These are phyloP conservation scores for Xiphorhynchus elegans DNA, from an alignment of 2,113 vertebrate species.

Conservation along the genomic window DNA sequence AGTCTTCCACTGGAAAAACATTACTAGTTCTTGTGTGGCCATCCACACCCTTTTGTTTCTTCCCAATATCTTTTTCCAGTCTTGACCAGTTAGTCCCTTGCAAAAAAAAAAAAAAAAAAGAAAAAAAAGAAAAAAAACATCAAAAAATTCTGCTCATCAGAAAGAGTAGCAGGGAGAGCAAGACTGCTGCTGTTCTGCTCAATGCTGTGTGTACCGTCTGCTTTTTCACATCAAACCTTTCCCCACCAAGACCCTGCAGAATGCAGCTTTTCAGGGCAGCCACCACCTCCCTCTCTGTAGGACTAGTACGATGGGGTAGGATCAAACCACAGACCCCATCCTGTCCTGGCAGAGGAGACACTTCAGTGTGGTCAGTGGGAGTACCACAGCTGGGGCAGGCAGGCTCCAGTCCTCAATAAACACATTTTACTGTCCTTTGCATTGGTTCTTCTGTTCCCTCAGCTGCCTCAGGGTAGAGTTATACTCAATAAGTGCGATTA, in stretches of 20 bases:
- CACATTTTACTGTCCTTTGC: neutral
- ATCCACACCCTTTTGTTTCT: neutral
- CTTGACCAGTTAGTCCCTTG: neutral
- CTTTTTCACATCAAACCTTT: neutral
- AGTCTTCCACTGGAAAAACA: neutral
- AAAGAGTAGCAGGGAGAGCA: neutral
- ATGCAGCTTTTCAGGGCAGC: neutral
- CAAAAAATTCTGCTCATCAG: neutral
- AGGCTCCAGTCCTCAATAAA: neutral
- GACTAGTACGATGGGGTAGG: fast-evolving
- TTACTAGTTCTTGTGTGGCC: neutral
- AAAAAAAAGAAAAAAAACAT: too few relatives aligned
- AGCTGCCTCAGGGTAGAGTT: neutral
- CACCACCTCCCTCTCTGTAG: neutral
- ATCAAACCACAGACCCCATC: neutral
- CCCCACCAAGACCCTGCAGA: neutral
- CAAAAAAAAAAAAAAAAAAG: neutral
- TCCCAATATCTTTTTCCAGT: neutral
- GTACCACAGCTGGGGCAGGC: neutral
- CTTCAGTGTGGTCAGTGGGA: fast-evolving
- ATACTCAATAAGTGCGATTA: neutral
- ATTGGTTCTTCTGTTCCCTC: neutral
- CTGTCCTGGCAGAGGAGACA: neutral
- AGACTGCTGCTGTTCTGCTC: neutral
- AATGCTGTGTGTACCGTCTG: fast-evolving